phyloP scores from a whole-genome alignment of 2,113 vertebrate species.

The Calidris pugnax region DNA sequence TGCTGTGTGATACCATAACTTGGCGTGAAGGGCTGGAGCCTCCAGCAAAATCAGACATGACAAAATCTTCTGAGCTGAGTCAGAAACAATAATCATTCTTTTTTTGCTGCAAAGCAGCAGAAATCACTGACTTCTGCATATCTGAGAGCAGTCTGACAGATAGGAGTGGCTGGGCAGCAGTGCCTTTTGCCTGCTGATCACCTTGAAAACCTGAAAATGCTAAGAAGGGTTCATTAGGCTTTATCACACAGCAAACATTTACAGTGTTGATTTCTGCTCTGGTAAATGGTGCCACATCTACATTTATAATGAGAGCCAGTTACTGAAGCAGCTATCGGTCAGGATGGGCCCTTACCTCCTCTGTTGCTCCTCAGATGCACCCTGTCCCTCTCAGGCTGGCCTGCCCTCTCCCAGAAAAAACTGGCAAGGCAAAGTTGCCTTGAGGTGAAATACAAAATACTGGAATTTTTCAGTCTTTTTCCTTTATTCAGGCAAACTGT shows the following conservation, averaged over 20 bases:
- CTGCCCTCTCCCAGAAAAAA: neutral
- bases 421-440: neutral
- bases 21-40: conserved; percentile 17
- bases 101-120: neutral
- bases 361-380: neutral
- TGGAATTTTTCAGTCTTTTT: neutral
- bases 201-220: neutral
- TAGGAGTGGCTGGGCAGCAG: neutral
- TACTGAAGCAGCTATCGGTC: neutral
- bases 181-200: neutral
- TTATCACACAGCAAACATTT: neutral
- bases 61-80: conserved; percentile 37
- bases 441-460: neutral
- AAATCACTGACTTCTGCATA: neutral
- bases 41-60: conserved; percentile 38
- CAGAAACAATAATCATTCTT: neutral
- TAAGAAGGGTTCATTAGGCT: neutral
- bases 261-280: neutral
- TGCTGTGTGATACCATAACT: conserved; percentile 15
- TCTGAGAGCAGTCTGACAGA: neutral
- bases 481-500: neutral
- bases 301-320: neutral
- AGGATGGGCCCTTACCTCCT: neutral
- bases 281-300: neutral
- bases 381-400: too few relatives aligned